phyloP scores from a whole-genome alignment of 2,888 invertebrate species.

The Itoplectis maculator region DNA sequence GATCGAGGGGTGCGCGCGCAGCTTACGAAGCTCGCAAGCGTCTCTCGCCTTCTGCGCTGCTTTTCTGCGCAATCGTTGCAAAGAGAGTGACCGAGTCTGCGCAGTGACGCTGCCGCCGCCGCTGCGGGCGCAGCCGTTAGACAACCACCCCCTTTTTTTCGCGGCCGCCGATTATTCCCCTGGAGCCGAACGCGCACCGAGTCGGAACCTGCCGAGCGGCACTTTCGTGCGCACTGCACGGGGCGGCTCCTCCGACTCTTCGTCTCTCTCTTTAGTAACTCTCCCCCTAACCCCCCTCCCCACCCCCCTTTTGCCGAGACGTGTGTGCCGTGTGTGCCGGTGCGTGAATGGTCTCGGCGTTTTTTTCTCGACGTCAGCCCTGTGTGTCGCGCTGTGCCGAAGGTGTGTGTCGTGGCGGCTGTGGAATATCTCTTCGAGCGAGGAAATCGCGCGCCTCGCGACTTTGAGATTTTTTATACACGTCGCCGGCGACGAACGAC shows the following conservation, averaged over 20 bases:
- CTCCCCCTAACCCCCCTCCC: slow-evolving; percentile 10
- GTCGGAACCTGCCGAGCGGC: slow-evolving; percentile 18
- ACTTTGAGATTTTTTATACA: not conserved
- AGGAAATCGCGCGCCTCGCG: no score
- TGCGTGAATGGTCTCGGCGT: slow-evolving; percentile 48
- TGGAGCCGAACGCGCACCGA: slow-evolving; percentile 8
- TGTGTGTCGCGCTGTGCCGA: slow-evolving; percentile 18
- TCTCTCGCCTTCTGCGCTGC: slow-evolving; percentile 17
- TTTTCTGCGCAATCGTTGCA: slow-evolving; percentile 53
- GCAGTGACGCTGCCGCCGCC: slow-evolving; percentile 43
- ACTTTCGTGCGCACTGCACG: slow-evolving; percentile 53
- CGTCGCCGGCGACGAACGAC: no score
- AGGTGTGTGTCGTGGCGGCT: not conserved
- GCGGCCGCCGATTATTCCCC: no score
- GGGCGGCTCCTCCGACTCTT: slow-evolving; percentile 57
- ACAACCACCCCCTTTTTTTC: no score
- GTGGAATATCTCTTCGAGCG: not conserved
- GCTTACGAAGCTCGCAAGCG: slow-evolving; percentile 52
- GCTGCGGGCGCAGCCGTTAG: no score
- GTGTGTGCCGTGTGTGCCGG: slow-evolving; percentile 37
- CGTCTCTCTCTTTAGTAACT: slow-evolving; percentile 18
- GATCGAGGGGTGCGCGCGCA: slow-evolving; percentile 36
- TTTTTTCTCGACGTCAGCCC: slow-evolving; percentile 16
- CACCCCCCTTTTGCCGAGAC: slow-evolving; percentile 4
- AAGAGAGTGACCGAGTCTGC: slow-evolving; percentile 34